phyloP scores from a whole-genome alignment of 2,113 vertebrate genomes.

The Turnix velox region DNA sequence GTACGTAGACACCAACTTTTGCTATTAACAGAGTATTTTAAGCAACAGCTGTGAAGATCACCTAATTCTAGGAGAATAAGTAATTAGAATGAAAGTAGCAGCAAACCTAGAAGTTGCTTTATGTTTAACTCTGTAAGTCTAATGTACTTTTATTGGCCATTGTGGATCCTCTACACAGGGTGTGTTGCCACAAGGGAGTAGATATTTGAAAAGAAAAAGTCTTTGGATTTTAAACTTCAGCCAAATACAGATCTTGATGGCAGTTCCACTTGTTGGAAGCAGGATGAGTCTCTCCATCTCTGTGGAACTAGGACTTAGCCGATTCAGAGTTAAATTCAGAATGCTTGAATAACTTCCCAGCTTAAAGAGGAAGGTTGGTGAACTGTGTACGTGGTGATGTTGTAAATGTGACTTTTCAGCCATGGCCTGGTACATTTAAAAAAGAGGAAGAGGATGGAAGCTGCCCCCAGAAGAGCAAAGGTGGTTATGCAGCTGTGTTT shows the following conservation, averaged over 20 bases:
- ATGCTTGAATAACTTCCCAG: background rate
- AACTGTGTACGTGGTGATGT: background rate
- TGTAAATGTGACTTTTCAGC: background rate
- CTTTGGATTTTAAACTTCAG: background rate
- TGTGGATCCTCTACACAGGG: background rate
- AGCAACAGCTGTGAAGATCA: background rate
- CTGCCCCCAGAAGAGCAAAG: background rate
- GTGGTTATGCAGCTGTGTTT: background rate
- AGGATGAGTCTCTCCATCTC: background rate
- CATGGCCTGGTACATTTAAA: background rate
- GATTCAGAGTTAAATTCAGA: background rate
- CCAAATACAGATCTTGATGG: background rate
- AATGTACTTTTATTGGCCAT: background rate
- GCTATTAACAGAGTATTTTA: background rate
- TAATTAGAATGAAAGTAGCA: background rate
- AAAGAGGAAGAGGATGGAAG: background rate
- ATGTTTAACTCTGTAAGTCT: background rate
- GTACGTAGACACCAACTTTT: conserved; percentile 67
- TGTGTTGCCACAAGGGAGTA: background rate
- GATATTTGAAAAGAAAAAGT: background rate
- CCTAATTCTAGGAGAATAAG: background rate
- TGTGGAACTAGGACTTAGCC: background rate
- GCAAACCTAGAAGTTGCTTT: background rate
- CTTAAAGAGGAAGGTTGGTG: background rate
- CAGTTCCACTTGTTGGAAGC: background rate